Base-by-base conservation (phyloP, 2,113 vertebrate genomes). In the Ceyx melanurus region DNA sequence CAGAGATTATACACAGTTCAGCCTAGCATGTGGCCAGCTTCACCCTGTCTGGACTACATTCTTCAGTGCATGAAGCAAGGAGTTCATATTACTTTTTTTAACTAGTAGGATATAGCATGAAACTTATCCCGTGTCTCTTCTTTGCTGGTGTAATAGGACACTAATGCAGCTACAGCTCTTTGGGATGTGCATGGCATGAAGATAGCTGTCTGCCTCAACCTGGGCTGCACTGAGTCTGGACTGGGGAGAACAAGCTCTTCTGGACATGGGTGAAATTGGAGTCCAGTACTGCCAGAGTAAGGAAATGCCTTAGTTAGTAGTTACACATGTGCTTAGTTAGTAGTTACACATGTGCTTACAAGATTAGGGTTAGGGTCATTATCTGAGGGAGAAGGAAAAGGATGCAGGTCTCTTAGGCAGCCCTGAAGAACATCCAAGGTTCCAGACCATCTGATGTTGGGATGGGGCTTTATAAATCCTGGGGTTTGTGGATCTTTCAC, bases 291-390 rank as follows among this genome's bases (percentile, higher is more conserved):
- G 19, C 28, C 26, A 60, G 40, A 6, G 48, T 60, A 75, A 92
- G 80, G 43, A 86, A 64, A 25, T 45, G 16, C 9, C 33, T 71
- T 35, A n/a, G n/a, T n/a, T n/a, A n/a, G n/a, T n/a, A n/a, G n/a
- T n/a, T n/a, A n/a, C n/a, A n/a, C n/a, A n/a, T n/a, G n/a, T n/a
- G n/a, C n/a, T n/a, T n/a, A n/a, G n/a, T n/a, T n/a, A n/a, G n/a
- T n/a, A n/a, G n/a, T n/a, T n/a, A n/a, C n/a, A n/a, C 9, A 11
- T 0, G 0, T 70, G 42, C 50, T 62, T 21, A 11, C 9, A 67
- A 46, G 16, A 18, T n/a, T 45, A 42, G 64, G 19, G 15, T 6
- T 18, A 29, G 18, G 5, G 13, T 60, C 81, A 14, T n/a, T 68
- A 29, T 48, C 15, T 87, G 31, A 4, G 18, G 11, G 4, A 58